Base-by-base conservation (phyloP, 1,140 invertebrate genomes). In the Sycobia sp. region DNA sequence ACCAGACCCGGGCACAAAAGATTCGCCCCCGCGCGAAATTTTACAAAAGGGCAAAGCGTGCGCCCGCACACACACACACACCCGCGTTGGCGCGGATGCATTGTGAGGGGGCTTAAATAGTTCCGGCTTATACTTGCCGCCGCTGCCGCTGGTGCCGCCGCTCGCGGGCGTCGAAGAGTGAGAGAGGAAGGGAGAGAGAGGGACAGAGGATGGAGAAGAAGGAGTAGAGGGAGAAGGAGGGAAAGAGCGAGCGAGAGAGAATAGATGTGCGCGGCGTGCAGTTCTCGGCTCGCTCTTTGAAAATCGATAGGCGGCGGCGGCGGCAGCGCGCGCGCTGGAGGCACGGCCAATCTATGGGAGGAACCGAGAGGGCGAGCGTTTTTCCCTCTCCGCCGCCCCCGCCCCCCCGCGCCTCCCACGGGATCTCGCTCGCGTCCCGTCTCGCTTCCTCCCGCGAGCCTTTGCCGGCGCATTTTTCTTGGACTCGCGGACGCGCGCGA, bases 31-130 rank as follows among this genome's bases (percentile, higher is more conserved):
- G 39, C n/a, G 23, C 20, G 25, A n/a, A 43, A 36, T n/a, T 22
- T 55, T 16, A 38, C 38, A 43, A 55, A 55, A 29, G 34, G 38
- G 36, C 53, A 55, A 55, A 55, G 51, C 14, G 53, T 38, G 38
- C 53, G 27, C 23, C 43, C 38, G 20, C 1, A n/a, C n/a, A n/a
- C n/a, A n/a, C n/a, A n/a, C n/a, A n/a, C n/a, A n/a, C n/a, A n/a
- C n/a, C n/a, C n/a, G 51, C 14, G 53, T 38, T 22, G 38, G 27
- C 27, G 27, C 39, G 23, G 0, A 53, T n/a, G n/a, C n/a, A n/a
- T n/a, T n/a, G n/a, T n/a, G n/a, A n/a, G n/a, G n/a, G n/a, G n/a
- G 49, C 58, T 61, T 61, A 61, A 61, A 61, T 34, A 61, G 58
- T 61, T 61, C 58, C 58, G 58, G 58, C 49, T 38, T 7, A 23